Percentiles rank a stretch among this genome's conserved stretches.
Evolutionary conservation across 1,140 invertebrate genomes (phyloP).

Genomic region (Scaptomyza pallida): DNA sequence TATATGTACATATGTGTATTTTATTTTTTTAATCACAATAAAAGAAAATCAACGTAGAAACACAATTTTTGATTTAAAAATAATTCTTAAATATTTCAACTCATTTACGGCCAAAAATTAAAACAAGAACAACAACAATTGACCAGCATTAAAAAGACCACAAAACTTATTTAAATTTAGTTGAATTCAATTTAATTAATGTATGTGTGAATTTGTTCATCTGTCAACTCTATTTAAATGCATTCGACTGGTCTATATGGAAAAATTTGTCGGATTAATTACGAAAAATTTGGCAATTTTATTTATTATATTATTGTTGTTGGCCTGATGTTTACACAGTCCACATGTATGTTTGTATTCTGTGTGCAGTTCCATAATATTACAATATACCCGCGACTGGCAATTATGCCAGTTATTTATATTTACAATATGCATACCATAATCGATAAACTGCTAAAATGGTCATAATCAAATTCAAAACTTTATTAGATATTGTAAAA

Average conservation of each 20-base stretch:
- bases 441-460: neutral
- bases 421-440: neutral
- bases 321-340: neutral
- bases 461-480: neutral
- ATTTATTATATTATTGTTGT: neutral
- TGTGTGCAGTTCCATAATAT: neutral
- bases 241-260: neutral
- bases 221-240: slow-evolving; percentile 22
- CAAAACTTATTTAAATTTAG: slow-evolving; percentile 15
- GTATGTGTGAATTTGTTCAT: slow-evolving; percentile 1
- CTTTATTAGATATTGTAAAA: neutral
- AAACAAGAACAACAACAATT: neutral
- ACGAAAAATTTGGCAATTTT: slow-evolving; percentile 16
- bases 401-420: neutral
- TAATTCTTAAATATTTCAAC: too few relatives aligned
- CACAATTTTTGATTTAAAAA: too few relatives aligned
- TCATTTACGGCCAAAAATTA: too few relatives aligned
- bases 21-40: too few relatives aligned
- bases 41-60: too few relatives aligned
- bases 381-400: neutral
- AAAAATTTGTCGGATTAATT: neutral
- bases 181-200: slow-evolving; percentile 30
- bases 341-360: neutral
- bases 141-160: slow-evolving; percentile 12
- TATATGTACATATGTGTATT: too few relatives aligned